phyloP scores from a whole-genome alignment of 2,888 invertebrate genomes.

The Drosophila meridionalis region DNA sequence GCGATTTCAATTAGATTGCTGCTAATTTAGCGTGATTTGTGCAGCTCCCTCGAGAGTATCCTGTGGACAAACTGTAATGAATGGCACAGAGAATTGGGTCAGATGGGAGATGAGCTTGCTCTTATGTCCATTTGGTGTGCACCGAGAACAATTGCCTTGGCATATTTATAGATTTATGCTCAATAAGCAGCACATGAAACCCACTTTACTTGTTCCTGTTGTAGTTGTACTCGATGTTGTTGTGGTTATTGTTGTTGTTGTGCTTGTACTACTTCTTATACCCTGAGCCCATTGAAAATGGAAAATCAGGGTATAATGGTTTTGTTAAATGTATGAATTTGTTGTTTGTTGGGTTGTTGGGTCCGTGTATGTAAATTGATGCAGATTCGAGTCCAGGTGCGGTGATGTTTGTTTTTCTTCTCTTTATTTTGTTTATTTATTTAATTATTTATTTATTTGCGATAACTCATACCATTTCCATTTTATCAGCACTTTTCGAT shows the following conservation, averaged over 20 bases:
- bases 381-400: no score
- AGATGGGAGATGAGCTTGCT: slow-evolving; percentile 38
- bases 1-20: slow-evolving; percentile 16
- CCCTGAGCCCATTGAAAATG: no score
- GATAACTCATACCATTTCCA: no score
- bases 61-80: slow-evolving; percentile 31
- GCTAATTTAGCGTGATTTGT: slow-evolving; percentile 24
- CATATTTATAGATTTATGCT: slow-evolving; percentile 67
- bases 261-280: slow-evolving; percentile 34
- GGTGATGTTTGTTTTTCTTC: no score
- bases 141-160: slow-evolving; percentile 53
- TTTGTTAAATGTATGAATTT: no score
- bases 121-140: slow-evolving; percentile 26
- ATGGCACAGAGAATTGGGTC: slow-evolving; percentile 49
- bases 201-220: slow-evolving; percentile 21
- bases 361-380: no score
- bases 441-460: no score
- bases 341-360: no score
- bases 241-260: slow-evolving; percentile 7
- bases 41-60: not conserved
- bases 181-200: slow-evolving; percentile 53
- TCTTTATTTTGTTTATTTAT: no score
- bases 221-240: not conserved
- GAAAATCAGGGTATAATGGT: no score
- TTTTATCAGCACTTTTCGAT: no score